Base-by-base conservation (phyloP, 2,888 invertebrate genomes). In the Dryocosmus kuriphilus region DNA sequence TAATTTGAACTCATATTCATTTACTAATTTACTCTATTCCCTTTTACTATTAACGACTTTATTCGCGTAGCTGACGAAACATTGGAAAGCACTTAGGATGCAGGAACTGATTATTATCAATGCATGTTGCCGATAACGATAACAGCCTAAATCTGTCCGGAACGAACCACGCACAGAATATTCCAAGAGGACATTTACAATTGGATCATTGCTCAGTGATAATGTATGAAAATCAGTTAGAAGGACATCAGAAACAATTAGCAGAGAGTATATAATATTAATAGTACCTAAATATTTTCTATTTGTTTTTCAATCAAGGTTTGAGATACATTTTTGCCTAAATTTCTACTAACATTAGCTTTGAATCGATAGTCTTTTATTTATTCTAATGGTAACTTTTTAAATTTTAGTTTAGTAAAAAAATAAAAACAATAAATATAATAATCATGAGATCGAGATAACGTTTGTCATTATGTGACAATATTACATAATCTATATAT, bases 81-180 rank as follows among this genome's bases (percentile, higher is more conserved):
- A 71, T 71, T 51, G 51, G 19, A 71, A 71, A 71, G 51, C 51
- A 71, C 71, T 71, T 51, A 71, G 51, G 14, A 51, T 51, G 51
- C 46, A 51, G 4, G n/a, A 30, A 32, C 11, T 71, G 51, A 30
- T 71, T 51, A 71, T 71, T 55, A 71, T 51, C 51, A 71, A 71
- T 71, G 51, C 51, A 71, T 71, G 71, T 55, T 46, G 30, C 11
- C 71, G 32, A 51, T 71, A 71, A 71, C 30, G 51, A 71, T 55
- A 67, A 41, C 46, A 71, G 71, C n/a, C 46, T 46, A 55, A 71
- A 55, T 71, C 71, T 55, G 27, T 55, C 14, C 30, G 11, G 30
- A 71, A 32, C 30, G 71, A 51, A 51, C 71, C 71, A 51, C 71
- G 55, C 71, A 51, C 71, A 71, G 46, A 71, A 46, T 46, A 51